Conservation (phyloP, 2,888 invertebrate genomes). For the Caenorhabditis macrosperma region DNA sequence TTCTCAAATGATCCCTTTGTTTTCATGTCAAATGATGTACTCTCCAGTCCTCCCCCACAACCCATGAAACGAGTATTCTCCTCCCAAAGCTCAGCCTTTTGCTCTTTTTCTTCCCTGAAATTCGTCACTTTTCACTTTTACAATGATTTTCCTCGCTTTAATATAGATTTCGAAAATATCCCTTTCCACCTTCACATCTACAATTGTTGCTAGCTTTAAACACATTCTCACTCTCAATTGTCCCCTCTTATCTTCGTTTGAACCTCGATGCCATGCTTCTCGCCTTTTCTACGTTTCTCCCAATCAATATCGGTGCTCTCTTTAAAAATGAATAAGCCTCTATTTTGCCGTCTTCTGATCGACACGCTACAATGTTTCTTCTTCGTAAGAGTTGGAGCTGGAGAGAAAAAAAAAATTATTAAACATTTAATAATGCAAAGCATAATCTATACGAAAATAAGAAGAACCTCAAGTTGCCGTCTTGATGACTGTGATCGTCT, state of each 20-base stretch:
- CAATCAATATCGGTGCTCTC: conserved; percentile 7
- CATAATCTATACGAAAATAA: too few species aligned
- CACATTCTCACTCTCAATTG: neutral
- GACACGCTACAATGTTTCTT: too few species aligned
- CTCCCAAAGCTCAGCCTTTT: conserved; percentile 33
- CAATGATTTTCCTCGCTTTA: conserved; percentile 17
- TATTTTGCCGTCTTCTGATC: too few species aligned
- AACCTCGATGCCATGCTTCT: conserved; percentile 34
- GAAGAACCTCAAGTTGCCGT: too few species aligned
- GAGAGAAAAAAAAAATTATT: too few species aligned
- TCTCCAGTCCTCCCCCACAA: conserved; percentile 14
- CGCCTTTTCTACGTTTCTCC: conserved; percentile 22
- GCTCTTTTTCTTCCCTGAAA: neutral
- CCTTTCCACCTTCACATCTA: neutral
- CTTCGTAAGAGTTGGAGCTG: too few species aligned
- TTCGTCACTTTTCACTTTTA: conserved; percentile 23
- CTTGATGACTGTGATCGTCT: too few species aligned
- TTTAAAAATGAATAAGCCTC: neutral
- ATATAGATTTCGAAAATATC: neutral
- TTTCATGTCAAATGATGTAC: conserved; percentile 30
- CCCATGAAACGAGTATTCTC: conserved; percentile 25
- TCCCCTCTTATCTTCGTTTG: neutral
- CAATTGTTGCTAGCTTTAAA: conserved; percentile 27
- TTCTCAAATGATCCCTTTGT: too few species aligned
- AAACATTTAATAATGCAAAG: too few species aligned